A percentile compares a stretch with the other conserved stretches of the same genome.
Evolutionary conservation across 1,140 invertebrate genomes (phyloP).

Genomic region (Eupeodes corollae): DNA sequence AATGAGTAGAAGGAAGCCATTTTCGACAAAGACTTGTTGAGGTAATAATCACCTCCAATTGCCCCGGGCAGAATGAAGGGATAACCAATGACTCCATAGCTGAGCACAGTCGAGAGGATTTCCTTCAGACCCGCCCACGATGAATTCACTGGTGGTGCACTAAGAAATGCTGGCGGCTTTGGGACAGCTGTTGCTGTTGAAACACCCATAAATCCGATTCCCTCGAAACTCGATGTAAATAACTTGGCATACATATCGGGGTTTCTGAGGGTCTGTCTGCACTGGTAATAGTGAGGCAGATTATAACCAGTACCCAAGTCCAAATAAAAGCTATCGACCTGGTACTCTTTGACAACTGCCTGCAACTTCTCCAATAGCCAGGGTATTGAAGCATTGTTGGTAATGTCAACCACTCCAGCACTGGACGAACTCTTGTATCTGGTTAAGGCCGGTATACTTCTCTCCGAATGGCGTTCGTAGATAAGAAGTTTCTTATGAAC

Average conservation of each 20-base stretch:
- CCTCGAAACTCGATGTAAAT: slow-evolving; percentile 54
- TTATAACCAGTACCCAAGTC: slow-evolving; percentile 81
- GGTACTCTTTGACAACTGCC: slow-evolving; percentile 55
- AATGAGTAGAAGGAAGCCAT: slow-evolving; percentile 33
- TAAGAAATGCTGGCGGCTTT: slow-evolving; percentile 72
- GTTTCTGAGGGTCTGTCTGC: slow-evolving; percentile 57
- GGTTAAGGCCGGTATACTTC: slow-evolving; percentile 61
- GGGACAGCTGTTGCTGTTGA: slow-evolving; percentile 72
- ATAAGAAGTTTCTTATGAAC: slow-evolving; percentile 59
- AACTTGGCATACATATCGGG: slow-evolving; percentile 70
- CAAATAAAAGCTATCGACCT: slow-evolving; percentile 81
- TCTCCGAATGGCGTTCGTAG: slow-evolving; percentile 57
- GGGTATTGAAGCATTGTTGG: slow-evolving; percentile 61
- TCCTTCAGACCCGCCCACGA: slow-evolving; percentile 82
- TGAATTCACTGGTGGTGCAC: slow-evolving; percentile 73
- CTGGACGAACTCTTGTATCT: slow-evolving; percentile 64
- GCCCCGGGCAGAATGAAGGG: slow-evolving; percentile 87
- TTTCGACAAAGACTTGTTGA: slow-evolving; percentile 23
- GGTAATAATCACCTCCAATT: slow-evolving; percentile 67
- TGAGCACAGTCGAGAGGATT: slow-evolving; percentile 51
- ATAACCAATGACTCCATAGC: slow-evolving; percentile 76
- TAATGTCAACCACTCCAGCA: slow-evolving; percentile 72
- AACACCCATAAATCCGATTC: slow-evolving; percentile 64
- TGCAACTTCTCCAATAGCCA: slow-evolving; percentile 72
- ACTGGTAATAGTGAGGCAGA: slow-evolving; percentile 75